phyloP scores from a whole-genome alignment of 1,140 invertebrate genomes.

The Nebria ingens region DNA sequence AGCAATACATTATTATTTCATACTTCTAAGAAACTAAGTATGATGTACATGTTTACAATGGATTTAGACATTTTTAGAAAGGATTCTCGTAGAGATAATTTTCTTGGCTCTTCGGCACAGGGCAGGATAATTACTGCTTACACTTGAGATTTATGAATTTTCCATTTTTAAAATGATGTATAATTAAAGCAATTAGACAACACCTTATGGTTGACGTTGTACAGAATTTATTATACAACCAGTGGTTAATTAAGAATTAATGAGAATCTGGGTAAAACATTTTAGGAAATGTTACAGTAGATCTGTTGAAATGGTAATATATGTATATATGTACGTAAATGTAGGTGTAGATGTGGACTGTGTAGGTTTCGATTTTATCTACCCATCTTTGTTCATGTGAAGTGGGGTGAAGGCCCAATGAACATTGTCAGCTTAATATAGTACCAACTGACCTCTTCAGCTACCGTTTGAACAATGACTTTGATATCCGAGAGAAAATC shows the following conservation, averaged over 20 bases:
- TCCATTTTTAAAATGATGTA: neutral
- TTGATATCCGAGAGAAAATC: neutral
- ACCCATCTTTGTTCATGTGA: neutral
- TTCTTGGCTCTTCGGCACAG: too few relatives aligned
- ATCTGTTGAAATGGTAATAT: too few relatives aligned
- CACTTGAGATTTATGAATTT: neutral
- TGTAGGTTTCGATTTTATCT: neutral
- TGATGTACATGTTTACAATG: too few relatives aligned
- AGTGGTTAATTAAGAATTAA: neutral
- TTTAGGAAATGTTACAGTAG: too few relatives aligned
- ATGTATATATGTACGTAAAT: neutral
- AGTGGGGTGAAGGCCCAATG: neutral
- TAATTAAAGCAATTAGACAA: neutral
- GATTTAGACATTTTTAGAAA: too few relatives aligned
- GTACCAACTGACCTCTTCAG: neutral
- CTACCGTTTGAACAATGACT: neutral
- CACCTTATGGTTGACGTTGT: neutral
- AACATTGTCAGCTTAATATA: neutral
- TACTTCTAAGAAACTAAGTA: too few relatives aligned
- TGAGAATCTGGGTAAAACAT: neutral
- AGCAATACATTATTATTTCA: too few relatives aligned
- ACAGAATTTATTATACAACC: neutral
- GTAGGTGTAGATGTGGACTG: neutral
- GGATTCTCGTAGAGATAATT: too few relatives aligned
- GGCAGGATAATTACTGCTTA: neutral